Evolutionary conservation across 2,888 invertebrate genomes (phyloP), one percentile per base, ranked within the genome.

Genomic region (Cephus sareptanus): DNA sequence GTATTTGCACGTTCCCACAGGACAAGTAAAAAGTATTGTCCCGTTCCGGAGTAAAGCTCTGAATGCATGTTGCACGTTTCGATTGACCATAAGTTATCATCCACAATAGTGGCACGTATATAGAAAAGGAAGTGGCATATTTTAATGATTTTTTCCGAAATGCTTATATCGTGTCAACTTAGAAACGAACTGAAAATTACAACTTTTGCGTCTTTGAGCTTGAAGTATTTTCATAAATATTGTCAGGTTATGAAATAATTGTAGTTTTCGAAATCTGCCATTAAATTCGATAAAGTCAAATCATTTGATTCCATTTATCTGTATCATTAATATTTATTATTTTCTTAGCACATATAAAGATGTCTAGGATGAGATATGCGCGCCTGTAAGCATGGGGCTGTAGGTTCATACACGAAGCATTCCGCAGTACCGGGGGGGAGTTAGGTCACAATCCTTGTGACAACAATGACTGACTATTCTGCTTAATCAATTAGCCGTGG

Each of bases 361-460:
- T 40, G 71, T 34, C 35, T 79, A 78, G 80, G 83, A 83, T 79
- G 84, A 85, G 82, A 81, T 83, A 83, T 86, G 86, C 84, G 83
- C 79, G 84, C 79, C 85, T 87, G 85, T 85, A 84, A 89, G 90
- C 90, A 90, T 90, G 90, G 81, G 70, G 70, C 70, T 70, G 70
- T 70, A 70, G 70, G 70, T 70, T 76, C 74, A 73, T 76, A 31
- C 76, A 77, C 83, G 84, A 86, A 84, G 83, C 84, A 87, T 83
- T 84, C 85, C 85, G 85, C 85, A 86, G 85, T 83, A 87, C 79
- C 76, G 74, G 76, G 75, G 75, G 77, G 76, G 71, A 79, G 73
- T 56, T 37, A 71, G 83, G 81, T 85, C 85, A 83, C 84, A 81
- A 84, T 86, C 83, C 81, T 80, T 83, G 86, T 85, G 86, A 83